Base-by-base conservation (phyloP, 1,140 invertebrate species). In the Helicoverpa armigera region DNA sequence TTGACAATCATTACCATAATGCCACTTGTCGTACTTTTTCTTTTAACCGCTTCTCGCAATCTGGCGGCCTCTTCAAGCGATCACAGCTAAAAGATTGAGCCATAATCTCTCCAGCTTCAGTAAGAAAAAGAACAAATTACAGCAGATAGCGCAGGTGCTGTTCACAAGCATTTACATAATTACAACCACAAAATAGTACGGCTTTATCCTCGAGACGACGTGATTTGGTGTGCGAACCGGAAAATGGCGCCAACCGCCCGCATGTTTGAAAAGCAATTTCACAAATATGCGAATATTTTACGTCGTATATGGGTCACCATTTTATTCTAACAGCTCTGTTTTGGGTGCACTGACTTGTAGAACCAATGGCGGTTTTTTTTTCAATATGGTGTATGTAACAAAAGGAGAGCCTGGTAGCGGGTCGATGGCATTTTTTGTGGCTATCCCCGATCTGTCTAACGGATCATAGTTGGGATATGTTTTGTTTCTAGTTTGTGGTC, bases 231-330 rank as follows among this genome's bases (percentile, higher is more conserved):
- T 73, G 70, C 70, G 18, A 56, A 14, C 48, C 54, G 53, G 70
- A 43, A 73, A 73, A 73, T 43, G 48, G 14, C 23, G 70, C 70
- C 70, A 73, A 29, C 16, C 70, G 14, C 31, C 31, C 54, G 50
- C 69, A 54, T 58, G 70, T 73, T 73, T 73, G 70, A n/a, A 73
- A 73, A 73, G 70, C 70, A 73, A 73, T 73, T 73, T 73, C 54
- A 73, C 70, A 73, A 73, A 73, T 73, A 73, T 73, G 70, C 70
- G 70, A 73, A 58, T 56, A 73, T 73, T 56, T 73, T 43, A 56
- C 70, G 14, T 56, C 29, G 51, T 43, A 73, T 73, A 9, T 73
- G 70, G 70, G 14, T 18, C 53, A 10, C 70, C 14, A 73, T 73
- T 73, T 73, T 73, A 51, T 72, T 58, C 10, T 73, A 72, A 72